phyloP scores from a whole-genome alignment of 2,797 vertebrate genomes.

The Mycteria americana region DNA sequence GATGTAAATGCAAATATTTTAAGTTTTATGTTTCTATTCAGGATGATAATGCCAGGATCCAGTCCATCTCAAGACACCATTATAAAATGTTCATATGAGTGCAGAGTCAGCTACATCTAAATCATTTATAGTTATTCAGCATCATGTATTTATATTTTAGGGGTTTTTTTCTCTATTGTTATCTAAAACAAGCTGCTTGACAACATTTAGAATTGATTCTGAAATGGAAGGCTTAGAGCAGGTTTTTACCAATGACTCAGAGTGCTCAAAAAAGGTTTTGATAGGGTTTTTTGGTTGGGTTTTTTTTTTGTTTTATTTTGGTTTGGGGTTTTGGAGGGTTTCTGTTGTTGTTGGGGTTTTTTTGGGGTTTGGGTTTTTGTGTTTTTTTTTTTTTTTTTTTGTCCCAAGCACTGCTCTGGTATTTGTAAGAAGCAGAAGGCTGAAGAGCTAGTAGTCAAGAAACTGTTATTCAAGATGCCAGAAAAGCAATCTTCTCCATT shows the following conservation, averaged over 20 bases:
- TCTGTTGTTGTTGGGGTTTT: not conserved
- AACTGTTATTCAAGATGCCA: not conserved
- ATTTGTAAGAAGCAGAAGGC: not conserved
- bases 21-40: not conserved
- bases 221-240: not conserved
- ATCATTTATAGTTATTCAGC: not conserved
- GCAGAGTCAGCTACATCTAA: not conserved
- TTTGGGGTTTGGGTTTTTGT: rapidly evolving
- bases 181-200: not conserved
- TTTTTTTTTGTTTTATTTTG: too few relatives aligned
- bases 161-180: rapidly evolving
- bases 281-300: too few relatives aligned
- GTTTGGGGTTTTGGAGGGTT: rapidly evolving
- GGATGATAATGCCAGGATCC: not conserved
- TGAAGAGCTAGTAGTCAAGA: not conserved
- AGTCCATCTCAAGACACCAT: not conserved
- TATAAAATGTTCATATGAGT: not conserved
- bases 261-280: not conserved
- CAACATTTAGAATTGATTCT: not conserved
- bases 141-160: not conserved
- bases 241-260: not conserved
- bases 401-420: not conserved
- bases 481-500: not conserved
- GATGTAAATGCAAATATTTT: not conserved
- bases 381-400: not conserved